Percentiles rank a stretch among this genome's conserved stretches.
Conservation (phyloP, 2,888 invertebrate species). For the Campopleginae sp. region DNA sequence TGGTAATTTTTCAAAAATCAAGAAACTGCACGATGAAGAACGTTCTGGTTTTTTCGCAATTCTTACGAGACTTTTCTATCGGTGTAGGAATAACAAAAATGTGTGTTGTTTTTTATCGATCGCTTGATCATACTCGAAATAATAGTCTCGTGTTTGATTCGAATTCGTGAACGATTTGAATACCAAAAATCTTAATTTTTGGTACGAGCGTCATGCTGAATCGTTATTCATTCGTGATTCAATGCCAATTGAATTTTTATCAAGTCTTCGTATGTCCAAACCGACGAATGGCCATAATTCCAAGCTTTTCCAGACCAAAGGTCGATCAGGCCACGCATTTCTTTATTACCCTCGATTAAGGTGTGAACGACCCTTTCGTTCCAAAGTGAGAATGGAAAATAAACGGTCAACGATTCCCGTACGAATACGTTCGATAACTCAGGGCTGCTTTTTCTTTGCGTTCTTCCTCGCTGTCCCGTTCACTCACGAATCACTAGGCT, state of each 20-base stretch:
- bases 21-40: no score
- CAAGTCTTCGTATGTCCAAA: background rate
- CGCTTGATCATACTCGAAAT: background rate
- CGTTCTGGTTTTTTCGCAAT: no score
- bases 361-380: constrained; percentile 23
- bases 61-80: no score
- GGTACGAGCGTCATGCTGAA: background rate
- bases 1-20: no score
- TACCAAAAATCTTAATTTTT: background rate
- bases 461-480: constrained; percentile 13
- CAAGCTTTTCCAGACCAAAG: constrained; percentile 48
- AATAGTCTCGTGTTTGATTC: background rate
- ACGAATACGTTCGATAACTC: constrained; percentile 60
- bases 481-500: background rate
- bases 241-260: background rate
- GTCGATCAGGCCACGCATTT: constrained; percentile 55
- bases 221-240: background rate
- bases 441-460: constrained; percentile 18
- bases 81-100: background rate
- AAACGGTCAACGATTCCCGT: constrained; percentile 56
- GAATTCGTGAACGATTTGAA: background rate
- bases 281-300: constrained; percentile 41
- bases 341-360: constrained; percentile 37
- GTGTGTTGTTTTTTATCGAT: background rate
- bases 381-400: constrained; percentile 56